Conservation (phyloP, 1,140 invertebrate species). For the Popillia japonica region DNA sequence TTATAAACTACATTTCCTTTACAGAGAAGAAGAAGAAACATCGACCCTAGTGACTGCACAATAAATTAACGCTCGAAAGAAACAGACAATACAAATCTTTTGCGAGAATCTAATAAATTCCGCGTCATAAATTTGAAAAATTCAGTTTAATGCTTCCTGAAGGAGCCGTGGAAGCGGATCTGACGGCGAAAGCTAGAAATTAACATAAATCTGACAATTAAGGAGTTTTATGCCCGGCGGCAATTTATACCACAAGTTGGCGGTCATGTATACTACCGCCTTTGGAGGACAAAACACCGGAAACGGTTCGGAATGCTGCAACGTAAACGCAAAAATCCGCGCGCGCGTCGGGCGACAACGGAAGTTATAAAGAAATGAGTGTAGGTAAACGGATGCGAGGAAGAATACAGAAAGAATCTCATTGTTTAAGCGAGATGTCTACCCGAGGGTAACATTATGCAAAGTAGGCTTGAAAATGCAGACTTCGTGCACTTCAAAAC, state of each 20-base stretch:
- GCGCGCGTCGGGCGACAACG: constrained; percentile 37
- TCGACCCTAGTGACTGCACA: background rate
- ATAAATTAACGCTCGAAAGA: background rate
- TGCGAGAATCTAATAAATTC: constrained; percentile 5
- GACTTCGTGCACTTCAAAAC: constrained; percentile 32
- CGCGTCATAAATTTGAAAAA: constrained; percentile 19
- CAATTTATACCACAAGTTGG: constrained; percentile 31
- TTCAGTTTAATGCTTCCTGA: constrained; percentile 22
- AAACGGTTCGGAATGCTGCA: constrained; percentile 44
- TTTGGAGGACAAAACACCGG: constrained; percentile 47
- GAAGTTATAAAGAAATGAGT: constrained; percentile 38
- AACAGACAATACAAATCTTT: background rate
- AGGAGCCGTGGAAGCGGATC: background rate
- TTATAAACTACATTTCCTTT: background rate
- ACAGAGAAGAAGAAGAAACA: background rate
- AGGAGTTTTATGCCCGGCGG: constrained; percentile 44
- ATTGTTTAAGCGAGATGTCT: constrained; percentile 47
- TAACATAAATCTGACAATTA: constrained; percentile 46
- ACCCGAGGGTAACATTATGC: constrained; percentile 51
- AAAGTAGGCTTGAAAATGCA: constrained; percentile 51
- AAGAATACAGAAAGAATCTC: constrained; percentile 47
- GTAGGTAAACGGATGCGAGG: constrained; percentile 45
- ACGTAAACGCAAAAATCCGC: constrained; percentile 48
- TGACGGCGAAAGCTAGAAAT: constrained; percentile 40
- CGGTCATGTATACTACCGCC: background rate